Evolutionary conservation across 2,797 vertebrate genomes (phyloP), one percentile per base, ranked within the genome.

Genomic region (Acrocephalus scirpaceus): DNA sequence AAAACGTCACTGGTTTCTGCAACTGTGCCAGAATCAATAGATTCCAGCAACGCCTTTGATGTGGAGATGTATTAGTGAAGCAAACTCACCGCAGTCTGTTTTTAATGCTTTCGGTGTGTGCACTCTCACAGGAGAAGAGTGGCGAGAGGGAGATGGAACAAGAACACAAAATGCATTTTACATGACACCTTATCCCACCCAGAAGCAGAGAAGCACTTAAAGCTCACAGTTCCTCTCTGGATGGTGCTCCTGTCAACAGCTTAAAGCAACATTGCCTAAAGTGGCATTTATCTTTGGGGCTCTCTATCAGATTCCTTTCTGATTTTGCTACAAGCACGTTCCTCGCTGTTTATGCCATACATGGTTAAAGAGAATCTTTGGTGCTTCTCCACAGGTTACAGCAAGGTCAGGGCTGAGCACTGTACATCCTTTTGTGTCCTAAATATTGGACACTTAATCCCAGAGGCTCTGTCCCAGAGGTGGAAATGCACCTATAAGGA

Each of bases 281-380:
- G 91, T 90, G 88, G 79, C 88, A 61, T 95, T 96, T 97, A 90
- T 96, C 95, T 96, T 93, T 34, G 80, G 75, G 90, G 57, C 90
- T 95, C 72, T 95, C 92, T 69, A 92, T 97, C 95, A 93, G 96
- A 96, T 92, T 97, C 91, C 90, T 93, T 95, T 95, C 96, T 92
- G 87, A 94, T 76, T 97, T 79, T 86, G 79, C 77, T 74, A 30
- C 17, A 11, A 62, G 57, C 0, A 0, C 10, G 5, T 34, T 94
- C 48, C 81, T 91, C 5, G 0, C 82, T 82, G 29, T 92, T 97
- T 91, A 89, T n/a, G 8, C 96, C 85, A 9, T 96, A 94, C 92
- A 94, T 95, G 95, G 96, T 50, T 86, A 95, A 95, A 95, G 53
- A 38, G 42, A 73, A 84, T 51, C 92, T 94, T 92, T 94, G 90